Evolutionary conservation across 2,113 vertebrate genomes (phyloP).

Genomic region (Desmodus rotundus): DNA sequence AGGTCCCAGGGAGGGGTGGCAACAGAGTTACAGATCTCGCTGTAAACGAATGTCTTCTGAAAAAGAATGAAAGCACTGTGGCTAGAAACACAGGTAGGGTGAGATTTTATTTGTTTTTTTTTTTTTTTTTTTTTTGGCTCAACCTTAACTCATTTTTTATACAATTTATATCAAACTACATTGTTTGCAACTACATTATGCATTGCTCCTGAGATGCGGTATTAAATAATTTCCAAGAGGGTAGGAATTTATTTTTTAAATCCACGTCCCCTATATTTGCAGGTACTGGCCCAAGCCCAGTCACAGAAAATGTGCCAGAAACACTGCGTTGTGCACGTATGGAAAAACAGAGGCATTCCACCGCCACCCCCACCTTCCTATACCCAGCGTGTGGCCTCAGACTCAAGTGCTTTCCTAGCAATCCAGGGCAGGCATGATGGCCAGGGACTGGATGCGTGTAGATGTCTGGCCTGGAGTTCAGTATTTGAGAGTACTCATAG

Average conservation of each 20-base stretch:
- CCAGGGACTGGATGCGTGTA: not conserved
- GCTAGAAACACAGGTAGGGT: not conserved
- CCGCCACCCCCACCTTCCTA: rapidly evolving
- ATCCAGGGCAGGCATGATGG: not conserved
- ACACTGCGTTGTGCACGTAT: rapidly evolving
- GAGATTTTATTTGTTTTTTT: not conserved
- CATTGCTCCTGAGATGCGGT: not conserved
- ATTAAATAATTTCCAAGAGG: not conserved
- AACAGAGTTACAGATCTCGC: too few relatives aligned
- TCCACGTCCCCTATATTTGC: not conserved
- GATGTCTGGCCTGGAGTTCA: not conserved
- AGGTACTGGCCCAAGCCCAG: not conserved
- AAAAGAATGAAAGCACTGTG: not conserved
- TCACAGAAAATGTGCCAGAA: not conserved
- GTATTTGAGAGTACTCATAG: not conserved
- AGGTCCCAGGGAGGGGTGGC: too few relatives aligned
- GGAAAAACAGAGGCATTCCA: rapidly evolving
- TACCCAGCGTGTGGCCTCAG: rapidly evolving
- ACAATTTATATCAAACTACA: not conserved
- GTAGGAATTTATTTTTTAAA: not conserved
- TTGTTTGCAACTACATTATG: not conserved
- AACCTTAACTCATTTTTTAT: not conserved
- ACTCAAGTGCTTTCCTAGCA: not conserved
- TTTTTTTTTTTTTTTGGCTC: not conserved
- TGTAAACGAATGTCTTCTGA: not conserved